Evolutionary conservation across 64 coral and sea anemone species (phyloP), one percentile per base, ranked within the genome.

Genomic region (Astreopora myriophthalma): DNA sequence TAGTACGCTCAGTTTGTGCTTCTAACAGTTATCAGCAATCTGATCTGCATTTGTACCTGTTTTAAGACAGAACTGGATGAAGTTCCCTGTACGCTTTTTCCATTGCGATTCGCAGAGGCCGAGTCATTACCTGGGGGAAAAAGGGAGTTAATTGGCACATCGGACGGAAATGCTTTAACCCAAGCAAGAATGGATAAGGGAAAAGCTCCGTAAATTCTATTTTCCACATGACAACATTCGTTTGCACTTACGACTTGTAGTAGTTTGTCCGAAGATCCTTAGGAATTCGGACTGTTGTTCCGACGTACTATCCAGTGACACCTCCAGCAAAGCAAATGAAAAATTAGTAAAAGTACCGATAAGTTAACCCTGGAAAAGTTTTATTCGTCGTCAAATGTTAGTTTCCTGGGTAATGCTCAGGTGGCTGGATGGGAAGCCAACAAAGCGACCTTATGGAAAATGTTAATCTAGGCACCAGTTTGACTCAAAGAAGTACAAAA

Each of bases 191-290:
- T 58, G 52, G 52, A 58, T 58, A 58, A 58, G 52, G 12, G 12
- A 58, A 46, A 3, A 5, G 4, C 10, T 9, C 3, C 52, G 52
- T 20, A 74, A 34, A 28, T 19, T 4, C 2, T 32, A 12, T 67
- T 8, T 69, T 9, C 8, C 1, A 32, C n/a, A 84, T 37, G 30
- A 58, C 8, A 37, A 34, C 13, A 20, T 25, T 27, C 74, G 14
- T 0, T 37, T 77, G 0, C 0, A 69, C 88, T 82, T 37, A 90
- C 88, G 34, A 71, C 61, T 90, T 25, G 46, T 71, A 17, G 42
- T 6, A 0, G 88, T 44, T 46, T 79, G 74, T n/a, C 88, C 88
- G 72, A 90, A 90, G 5, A 90, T 87, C 31, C 72, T 87, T 22
- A 71, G 58, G 66, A 87, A 87, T 87, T 87, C 85, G 8, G 85